Conservation (phyloP, 2,113 vertebrate genomes). For the Hymenochirus boettgeri region DNA sequence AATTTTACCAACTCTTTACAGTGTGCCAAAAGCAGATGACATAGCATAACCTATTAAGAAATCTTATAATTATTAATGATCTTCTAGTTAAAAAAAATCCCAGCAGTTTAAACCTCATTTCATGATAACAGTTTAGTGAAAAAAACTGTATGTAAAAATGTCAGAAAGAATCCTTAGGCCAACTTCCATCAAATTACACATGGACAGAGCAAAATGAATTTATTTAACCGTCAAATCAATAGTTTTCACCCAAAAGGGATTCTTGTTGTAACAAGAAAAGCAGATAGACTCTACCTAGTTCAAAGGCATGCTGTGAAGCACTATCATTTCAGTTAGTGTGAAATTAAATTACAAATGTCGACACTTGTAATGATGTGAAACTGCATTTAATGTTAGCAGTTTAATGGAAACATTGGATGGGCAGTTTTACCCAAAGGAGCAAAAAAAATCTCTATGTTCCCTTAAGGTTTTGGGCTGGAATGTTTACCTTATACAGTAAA, state of each 20-base stretch:
- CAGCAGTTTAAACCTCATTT: conserved; percentile 57
- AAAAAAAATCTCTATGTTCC: neutral
- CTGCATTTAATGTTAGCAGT: conserved; percentile 37
- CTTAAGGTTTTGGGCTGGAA: no score
- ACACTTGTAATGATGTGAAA: conserved; percentile 42
- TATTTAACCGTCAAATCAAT: conserved; percentile 59
- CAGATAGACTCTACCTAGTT: conserved; percentile 49
- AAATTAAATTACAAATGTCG: conserved; percentile 47
- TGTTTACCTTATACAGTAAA: no score
- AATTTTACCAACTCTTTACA: conserved; percentile 44
- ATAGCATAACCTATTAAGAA: conserved; percentile 48
- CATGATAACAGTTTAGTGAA: conserved; percentile 41
- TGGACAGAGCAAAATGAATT: conserved; percentile 51
- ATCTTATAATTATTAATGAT: conserved; percentile 52
- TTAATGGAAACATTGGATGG: conserved; percentile 42
- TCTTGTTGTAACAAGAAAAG: conserved; percentile 57
- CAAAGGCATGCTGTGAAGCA: conserved; percentile 47
- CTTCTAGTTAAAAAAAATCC: conserved; percentile 47
- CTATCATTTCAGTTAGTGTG: conserved; percentile 44
- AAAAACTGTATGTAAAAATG: conserved; percentile 51
- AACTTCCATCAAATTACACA: conserved; percentile 61
- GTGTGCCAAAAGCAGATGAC: conserved; percentile 48
- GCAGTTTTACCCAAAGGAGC: neutral
- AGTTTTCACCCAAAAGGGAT: conserved; percentile 60
- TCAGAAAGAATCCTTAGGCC: conserved; percentile 62